Evolutionary conservation across 2,888 invertebrate species (phyloP), one percentile per base, ranked within the genome.

Genomic region (Sympetrum striolatum): DNA sequence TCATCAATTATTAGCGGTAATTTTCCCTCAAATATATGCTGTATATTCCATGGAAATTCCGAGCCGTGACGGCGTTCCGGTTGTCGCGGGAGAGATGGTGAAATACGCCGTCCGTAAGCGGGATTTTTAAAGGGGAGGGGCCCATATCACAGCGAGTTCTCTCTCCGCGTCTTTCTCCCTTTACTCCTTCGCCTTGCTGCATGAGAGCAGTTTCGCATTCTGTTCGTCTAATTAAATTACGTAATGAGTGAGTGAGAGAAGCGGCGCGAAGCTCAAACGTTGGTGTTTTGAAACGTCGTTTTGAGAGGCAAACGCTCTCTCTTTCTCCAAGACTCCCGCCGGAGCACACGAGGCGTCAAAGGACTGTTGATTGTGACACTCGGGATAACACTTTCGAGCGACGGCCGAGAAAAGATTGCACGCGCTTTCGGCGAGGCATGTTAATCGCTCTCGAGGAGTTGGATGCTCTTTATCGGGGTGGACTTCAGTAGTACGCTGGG

Each of bases 211-310:
- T 53, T 58, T 58, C 37, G 35, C 12, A 39, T 60, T 86, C 86
- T 73, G 73, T 73, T 64, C 86, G 86, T 86, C 86, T 86, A 86
- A 86, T 86, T 86, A 60, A 86, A 86, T 86, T 60, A 60, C 86
- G 58, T 60, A 60, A 60, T 86, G 86, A 86, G 64, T 86, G 58
- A 60, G 86, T 35, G 82, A 82, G 82, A 25, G 82, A 12, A 82
- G 82, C 82, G 58, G 58, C 86, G 22, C 64, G 58, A 60, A 86
- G 86, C 86, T 86, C 60, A 86, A 60, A 86, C 86, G 86, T 60
- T 60, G 86, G 86, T 86, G 86, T 86, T 86, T 86, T 86, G 86
- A 86, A 86, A 86, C 86, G 86, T n/a, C 60, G n/a, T 86, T 60
- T 64, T 37, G 86, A 60, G 86, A 60, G 35, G 86, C 37, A 60